phyloP scores from a whole-genome alignment of 2,113 vertebrate species.

The Rhizomys pruinosus region DNA sequence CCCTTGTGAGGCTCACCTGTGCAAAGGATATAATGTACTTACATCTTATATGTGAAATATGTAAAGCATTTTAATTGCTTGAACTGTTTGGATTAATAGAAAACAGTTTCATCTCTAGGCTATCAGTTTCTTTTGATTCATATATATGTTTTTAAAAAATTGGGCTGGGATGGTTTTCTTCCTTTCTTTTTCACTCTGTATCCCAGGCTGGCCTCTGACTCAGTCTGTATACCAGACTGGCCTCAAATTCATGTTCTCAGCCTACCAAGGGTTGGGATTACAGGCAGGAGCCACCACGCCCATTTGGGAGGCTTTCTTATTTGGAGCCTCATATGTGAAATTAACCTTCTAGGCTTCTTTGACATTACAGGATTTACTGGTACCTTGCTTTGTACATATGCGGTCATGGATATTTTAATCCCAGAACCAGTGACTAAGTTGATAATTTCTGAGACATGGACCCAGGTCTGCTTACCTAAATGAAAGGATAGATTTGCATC shows the following conservation, averaged over 20 bases:
- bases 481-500: constrained; percentile 58
- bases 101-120: constrained; percentile 31
- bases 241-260: background rate
- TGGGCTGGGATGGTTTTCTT: background rate
- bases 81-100: background rate
- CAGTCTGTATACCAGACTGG: background rate
- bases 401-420: constrained; percentile 55
- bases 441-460: constrained; percentile 55
- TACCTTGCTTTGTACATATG: constrained; percentile 1
- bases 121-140: constrained; percentile 24
- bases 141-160: background rate
- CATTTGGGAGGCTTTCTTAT: background rate
- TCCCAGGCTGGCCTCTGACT: background rate
- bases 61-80: background rate
- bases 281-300: background rate
- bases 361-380: constrained; percentile 48
- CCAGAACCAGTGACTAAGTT: constrained; percentile 49
- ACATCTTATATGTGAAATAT: constrained; percentile 3
- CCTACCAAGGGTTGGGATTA: background rate
- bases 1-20: background rate
- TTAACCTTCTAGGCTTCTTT: background rate
- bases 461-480: constrained; percentile 65
- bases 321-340: constrained; percentile 12
- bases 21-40: constrained; percentile 7
- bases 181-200: background rate